These are phyloP conservation scores for Rhizomys pruinosus DNA, from an alignment of 2,113 vertebrate genomes.

Conservation along the genomic window DNA sequence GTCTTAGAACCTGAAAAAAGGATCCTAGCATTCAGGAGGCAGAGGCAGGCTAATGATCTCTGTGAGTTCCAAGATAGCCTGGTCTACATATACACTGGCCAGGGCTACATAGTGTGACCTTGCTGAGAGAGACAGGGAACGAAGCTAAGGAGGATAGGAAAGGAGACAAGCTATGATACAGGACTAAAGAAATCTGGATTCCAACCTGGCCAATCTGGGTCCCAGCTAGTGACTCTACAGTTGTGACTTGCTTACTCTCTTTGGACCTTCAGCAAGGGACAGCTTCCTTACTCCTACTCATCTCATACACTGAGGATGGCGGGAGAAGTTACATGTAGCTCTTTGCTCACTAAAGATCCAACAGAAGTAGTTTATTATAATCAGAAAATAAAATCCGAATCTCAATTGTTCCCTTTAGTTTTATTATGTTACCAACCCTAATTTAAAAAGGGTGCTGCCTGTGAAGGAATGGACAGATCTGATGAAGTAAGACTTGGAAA, in stretches of 20 bases:
- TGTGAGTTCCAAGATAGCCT: too few relatives aligned
- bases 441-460: slow-evolving; percentile 45
- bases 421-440: slow-evolving; percentile 5
- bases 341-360: neutral
- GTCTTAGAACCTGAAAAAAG: neutral
- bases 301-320: neutral
- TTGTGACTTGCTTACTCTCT: slow-evolving; percentile 38
- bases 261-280: neutral
- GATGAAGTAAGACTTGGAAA: slow-evolving; percentile 43
- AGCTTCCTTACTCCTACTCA: neutral
- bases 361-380: slow-evolving; percentile 12
- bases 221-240: neutral
- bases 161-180: neutral
- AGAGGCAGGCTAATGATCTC: too few relatives aligned
- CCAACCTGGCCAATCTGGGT: neutral
- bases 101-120: too few relatives aligned
- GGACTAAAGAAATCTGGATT: neutral
- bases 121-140: too few relatives aligned
- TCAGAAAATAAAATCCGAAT: slow-evolving; percentile 48
- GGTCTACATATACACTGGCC: too few relatives aligned
- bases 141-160: neutral
- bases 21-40: too few relatives aligned
- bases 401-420: slow-evolving; percentile 9
- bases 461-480: neutral
- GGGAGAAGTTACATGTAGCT: neutral